Evolutionary conservation across 2,888 invertebrate species (phyloP).

Genomic region (Baccha elongata): DNA sequence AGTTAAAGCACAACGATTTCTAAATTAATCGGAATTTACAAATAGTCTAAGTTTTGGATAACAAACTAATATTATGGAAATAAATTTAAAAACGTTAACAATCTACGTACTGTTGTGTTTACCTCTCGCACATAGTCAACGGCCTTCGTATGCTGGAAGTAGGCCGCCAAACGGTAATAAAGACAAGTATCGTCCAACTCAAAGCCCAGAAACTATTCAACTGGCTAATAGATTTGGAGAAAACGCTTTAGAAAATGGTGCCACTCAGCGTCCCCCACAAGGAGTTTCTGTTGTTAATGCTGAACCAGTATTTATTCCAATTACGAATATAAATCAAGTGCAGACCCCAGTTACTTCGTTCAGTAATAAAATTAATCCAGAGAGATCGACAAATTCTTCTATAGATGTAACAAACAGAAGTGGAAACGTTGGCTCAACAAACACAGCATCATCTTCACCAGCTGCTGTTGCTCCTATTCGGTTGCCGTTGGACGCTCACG

Average conservation of each 20-base stretch:
- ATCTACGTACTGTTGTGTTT: conserved; percentile 38
- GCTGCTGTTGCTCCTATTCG: conserved; percentile 56
- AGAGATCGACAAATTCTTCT: conserved; percentile 19
- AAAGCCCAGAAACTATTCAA: conserved; percentile 75
- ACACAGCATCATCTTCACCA: not conserved
- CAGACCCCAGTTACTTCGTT: conserved; percentile 6
- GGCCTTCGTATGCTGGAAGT: conserved; percentile 86
- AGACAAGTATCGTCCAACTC: conserved; percentile 81
- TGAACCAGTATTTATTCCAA: conserved; percentile 61
- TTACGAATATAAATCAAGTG: conserved; percentile 31
- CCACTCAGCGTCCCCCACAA: conserved; percentile 77
- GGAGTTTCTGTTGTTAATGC: conserved; percentile 77
- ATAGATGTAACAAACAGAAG: conserved; percentile 15
- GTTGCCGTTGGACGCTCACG: conserved; percentile 87
- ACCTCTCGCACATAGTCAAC: conserved; percentile 80
- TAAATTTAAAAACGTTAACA: conserved; percentile 32
- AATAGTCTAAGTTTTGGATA: too few species aligned
- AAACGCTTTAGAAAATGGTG: conserved; percentile 75
- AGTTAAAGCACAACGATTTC: not conserved
- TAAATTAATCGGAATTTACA: too few species aligned
- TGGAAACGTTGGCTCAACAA: conserved; percentile 6
- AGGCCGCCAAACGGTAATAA: conserved; percentile 86
- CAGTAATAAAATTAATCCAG: conserved; percentile 28
- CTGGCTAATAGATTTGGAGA: conserved; percentile 84
- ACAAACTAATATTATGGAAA: conserved; percentile 16